Evolutionary conservation across 1,140 invertebrate species (phyloP).

Genomic region (Polypedilum pembai): DNA sequence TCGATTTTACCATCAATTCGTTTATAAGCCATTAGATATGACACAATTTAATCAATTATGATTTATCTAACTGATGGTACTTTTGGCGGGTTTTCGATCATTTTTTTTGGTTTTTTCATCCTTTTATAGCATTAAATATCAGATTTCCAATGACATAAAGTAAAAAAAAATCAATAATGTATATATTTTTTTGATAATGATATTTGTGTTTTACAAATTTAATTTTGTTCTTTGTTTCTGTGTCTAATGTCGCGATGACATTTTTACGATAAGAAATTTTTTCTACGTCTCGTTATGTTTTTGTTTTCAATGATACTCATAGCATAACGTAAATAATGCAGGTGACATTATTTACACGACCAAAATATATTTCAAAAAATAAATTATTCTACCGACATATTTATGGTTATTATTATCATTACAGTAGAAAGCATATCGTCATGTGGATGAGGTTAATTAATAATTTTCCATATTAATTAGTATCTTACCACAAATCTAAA

Average conservation of each 20-base stretch:
- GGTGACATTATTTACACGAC: not conserved
- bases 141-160: not conserved
- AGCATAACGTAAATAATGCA: slow-evolving; percentile 7
- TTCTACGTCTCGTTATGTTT: not conserved
- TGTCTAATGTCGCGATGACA: not conserved
- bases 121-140: not conserved
- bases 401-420: too few species aligned
- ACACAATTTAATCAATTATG: slow-evolving; percentile 27
- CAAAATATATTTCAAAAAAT: not conserved
- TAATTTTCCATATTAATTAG: too few species aligned
- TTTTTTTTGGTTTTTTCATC: not conserved
- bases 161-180: not conserved
- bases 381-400: too few species aligned
- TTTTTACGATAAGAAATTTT: not conserved
- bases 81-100: not conserved
- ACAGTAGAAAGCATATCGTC: too few species aligned
- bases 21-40: slow-evolving; percentile 22
- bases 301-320: not conserved
- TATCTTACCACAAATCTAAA: too few species aligned
- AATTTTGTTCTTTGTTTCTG: not conserved
- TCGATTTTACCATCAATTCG: slow-evolving; percentile 8
- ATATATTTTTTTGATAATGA: too few species aligned
- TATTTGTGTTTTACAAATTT: not conserved
- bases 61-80: slow-evolving; percentile 20
- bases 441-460: too few species aligned